Evolutionary conservation across 2,113 vertebrate species (phyloP).

Genomic region (Pica pica): DNA sequence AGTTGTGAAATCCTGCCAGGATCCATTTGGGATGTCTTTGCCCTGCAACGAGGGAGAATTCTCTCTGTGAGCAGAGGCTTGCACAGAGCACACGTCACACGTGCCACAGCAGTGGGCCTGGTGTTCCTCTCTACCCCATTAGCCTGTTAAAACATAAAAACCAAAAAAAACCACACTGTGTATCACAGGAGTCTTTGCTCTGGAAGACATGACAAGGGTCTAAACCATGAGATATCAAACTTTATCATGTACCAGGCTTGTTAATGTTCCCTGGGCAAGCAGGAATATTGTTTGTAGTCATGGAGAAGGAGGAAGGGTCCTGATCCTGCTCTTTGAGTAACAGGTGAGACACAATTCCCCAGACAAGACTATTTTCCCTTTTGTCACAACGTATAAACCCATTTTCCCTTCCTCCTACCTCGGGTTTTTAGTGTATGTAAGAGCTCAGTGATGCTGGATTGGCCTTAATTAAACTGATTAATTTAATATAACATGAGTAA

Average conservation of each 20-base stretch:
- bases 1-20: neutral
- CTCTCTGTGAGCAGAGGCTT: neutral
- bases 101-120: neutral
- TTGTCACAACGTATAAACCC: neutral
- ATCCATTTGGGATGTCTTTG: neutral
- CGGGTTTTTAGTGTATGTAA: neutral
- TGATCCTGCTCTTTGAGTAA: neutral
- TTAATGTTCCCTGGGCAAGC: neutral
- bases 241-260: neutral
- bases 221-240: neutral
- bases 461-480: neutral
- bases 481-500: neutral
- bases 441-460: neutral
- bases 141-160: neutral
- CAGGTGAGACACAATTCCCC: neutral
- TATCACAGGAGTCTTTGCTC: neutral
- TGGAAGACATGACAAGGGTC: neutral
- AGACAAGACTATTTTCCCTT: neutral
- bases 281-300: neutral
- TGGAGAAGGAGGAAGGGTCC: neutral
- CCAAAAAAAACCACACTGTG: fast-evolving
- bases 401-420: neutral
- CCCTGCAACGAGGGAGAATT: neutral
- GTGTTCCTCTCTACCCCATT: neutral
- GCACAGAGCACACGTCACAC: fast-evolving